Evolutionary conservation across 2,888 invertebrate genomes (phyloP), one percentile per base, ranked within the genome.

Genomic region (Hermodice carunculata): DNA sequence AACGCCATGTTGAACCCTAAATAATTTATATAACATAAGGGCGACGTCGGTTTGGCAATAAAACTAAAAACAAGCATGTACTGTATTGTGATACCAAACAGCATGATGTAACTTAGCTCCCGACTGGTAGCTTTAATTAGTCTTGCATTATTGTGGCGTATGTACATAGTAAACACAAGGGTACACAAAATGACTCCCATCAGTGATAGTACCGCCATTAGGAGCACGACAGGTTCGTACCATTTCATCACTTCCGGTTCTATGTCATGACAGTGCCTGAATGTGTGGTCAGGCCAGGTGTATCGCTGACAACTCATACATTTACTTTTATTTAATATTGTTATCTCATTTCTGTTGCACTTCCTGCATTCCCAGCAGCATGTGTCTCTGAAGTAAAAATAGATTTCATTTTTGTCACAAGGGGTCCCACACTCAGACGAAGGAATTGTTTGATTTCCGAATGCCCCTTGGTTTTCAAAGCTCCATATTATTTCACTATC

Each of bases 101-200:
- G 71, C 65, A 83, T 78, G 42, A 83, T 66, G 40, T 72, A 72
- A 52, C 76, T 78, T 5, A 83, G 76, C 57, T 82, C 82, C 5
- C 81, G 70, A 62, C 81, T 81, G 3, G 78, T 77, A 3, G 82
- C 80, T 51, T 81, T 80, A 44, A 83, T 82, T 4, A 83, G 73
- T 8, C 81, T 74, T 46, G 78, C 78, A 19, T 74, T 37, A 52
- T 71, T 69, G 68, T 74, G 61, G 4, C 49, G 56, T 24, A 61
- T 37, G 49, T 64, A 69, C 26, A 73, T n/a, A 11, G 71, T 66
- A 24, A 74, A 64, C 11, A 75, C 26, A 11, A 74, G 52, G 22
- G 64, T 53, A 48, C 73, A 68, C 5, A 71, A 31, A 42, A 75
- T 66, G n/a, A 70, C 26, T 24, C 73, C 74, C 4, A 62, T 6